phyloP scores from a whole-genome alignment of 2,888 invertebrate species.

The Odontocolon sp. region DNA sequence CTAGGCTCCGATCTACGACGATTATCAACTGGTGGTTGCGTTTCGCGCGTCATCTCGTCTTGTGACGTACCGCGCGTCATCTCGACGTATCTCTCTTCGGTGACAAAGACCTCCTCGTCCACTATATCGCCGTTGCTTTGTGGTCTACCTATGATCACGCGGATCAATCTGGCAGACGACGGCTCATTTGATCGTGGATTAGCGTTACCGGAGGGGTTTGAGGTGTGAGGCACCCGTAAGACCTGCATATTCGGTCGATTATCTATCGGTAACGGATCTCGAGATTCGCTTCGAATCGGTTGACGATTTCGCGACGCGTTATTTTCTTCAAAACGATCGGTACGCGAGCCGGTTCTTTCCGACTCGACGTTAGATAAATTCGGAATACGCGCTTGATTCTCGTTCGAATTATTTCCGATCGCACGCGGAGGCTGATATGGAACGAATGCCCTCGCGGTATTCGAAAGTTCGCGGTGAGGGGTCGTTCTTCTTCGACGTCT shows the following conservation, averaged over 20 bases:
- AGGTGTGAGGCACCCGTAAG: background rate
- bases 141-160: background rate
- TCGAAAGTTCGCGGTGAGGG: background rate
- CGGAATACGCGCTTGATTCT: background rate
- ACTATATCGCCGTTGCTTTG: background rate
- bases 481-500: background rate
- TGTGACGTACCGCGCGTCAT: no score
- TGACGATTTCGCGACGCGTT: background rate
- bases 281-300: background rate
- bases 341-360: background rate
- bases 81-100: background rate
- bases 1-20: background rate
- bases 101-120: constrained; percentile 16
- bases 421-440: background rate
- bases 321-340: background rate
- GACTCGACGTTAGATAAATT: background rate
- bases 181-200: background rate
- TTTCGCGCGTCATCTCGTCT: background rate
- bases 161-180: background rate
- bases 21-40: background rate
- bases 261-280: no score
- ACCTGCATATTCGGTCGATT: no score
- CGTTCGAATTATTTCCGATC: background rate
- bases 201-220: no score
- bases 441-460: background rate